Evolutionary conservation across 2,113 vertebrate species (phyloP), one percentile per base, ranked within the genome.

Genomic region (Corythornis madagascariensis): DNA sequence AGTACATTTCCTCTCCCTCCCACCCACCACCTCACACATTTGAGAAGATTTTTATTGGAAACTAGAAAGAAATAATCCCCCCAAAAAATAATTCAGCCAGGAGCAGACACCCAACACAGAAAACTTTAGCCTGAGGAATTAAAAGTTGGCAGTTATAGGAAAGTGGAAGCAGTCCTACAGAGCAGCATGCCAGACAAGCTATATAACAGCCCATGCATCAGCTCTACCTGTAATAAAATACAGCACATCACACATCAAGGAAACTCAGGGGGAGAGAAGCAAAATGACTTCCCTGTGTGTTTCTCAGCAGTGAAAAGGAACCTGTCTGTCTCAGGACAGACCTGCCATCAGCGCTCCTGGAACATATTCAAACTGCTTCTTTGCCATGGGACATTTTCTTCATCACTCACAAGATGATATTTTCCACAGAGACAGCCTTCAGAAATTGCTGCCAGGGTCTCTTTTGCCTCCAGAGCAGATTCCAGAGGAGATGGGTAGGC

Each of bases 171-270:
- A 91, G 65, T 22, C 72, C 45, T 57, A 22, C 18, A 86, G 48
- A 12, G 1, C 43, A 82, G 48, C 0, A 1, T 83, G 78, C 87
- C 84, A 93, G 91, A 80, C 82, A 92, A 88, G 64, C 86, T 89
- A 87, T 83, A 9, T 38, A 93, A 76, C 47, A 95, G 89, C 35
- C 84, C 12, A 35, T 85, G 64, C 82, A 80, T 73, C 86, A 95
- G 81, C 35, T 89, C 75, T 83, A 95, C 94, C 88, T 93, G 88
- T 74, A 95, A 95, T 72, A 83, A 92, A 93, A 88, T 10, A 81
- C 7, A 14, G 64, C 69, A 91, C 43, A 86, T 70, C 89, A 83
- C 31, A 11, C 12, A 0, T 53, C 3, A 4, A 91, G 65, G 72
- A 92, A 85, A 88, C 4, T 3, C n/a, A 43, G n/a, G 12, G n/a